Base-by-base conservation (phyloP, 2,113 vertebrate species). In the Camelus dromedarius region DNA sequence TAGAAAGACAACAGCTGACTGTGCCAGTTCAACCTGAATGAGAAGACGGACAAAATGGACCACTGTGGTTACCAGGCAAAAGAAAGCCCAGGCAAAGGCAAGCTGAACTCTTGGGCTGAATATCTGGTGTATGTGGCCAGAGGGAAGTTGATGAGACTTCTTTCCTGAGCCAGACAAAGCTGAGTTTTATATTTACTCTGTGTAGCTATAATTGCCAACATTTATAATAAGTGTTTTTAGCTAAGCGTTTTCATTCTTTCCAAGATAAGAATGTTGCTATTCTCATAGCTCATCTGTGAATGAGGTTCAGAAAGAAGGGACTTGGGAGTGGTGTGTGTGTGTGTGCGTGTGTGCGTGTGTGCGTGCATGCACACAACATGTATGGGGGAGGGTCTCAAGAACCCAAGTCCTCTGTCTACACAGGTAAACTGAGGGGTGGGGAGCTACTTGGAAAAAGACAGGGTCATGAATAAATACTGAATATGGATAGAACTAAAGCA, bases 161-260 rank as follows among this genome's bases (percentile, higher is more conserved):
- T 93, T 79, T 69, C 67, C 73, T 70, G 91, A 82, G 48, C 66
- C 42, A 67, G 87, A 67, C 16, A 64, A 54, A 76, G n/a, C 4
- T 82, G 64, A 72, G 46, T 89, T 90, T 72, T 97, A n/a, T 77
- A 56, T 95, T 82, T 93, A 56, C 48, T 96, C 73, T 81, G 52
- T 32, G 22, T 79, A 69, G 91, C 18, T 87, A 7, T 56, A 79
- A 69, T 52, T 95, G 70, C 58, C 50, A 90, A 72, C 26, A 46
- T 87, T 90, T 87, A 56, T 62, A 73, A 50, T 22, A 73, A 54
- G 82, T 60, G n/a, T 81, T 82, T 50, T 64, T 77, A 58, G 28
- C 54, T 91, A 56, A 35, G 9, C 62, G 38, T 9, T 91, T 77
- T 90, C 9, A 75, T 79, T 96, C n/a, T 92, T 91, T 50, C 70